Evolutionary conservation across 2,888 invertebrate genomes (phyloP).

Genomic region (Corythucha ciliata): DNA sequence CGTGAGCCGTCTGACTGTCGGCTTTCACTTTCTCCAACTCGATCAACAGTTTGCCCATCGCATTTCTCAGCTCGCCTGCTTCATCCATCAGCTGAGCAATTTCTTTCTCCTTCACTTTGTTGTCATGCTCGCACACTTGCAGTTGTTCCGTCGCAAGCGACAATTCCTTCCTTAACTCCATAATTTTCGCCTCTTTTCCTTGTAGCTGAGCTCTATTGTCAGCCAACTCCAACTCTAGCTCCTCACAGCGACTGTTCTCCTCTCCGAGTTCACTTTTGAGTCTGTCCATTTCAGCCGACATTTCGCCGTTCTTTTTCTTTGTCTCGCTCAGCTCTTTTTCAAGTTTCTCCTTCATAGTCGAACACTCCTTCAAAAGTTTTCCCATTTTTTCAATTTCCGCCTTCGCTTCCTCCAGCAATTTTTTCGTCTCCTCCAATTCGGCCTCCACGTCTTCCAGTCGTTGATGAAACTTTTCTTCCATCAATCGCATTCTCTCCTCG

Average conservation of each 20-base stretch:
- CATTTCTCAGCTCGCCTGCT: not conserved
- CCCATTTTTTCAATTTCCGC: conserved; percentile 20
- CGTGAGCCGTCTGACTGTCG: not conserved
- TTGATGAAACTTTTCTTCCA: not conserved
- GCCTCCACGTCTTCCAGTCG: conserved; percentile 1
- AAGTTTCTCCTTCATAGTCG: conserved; percentile 1
- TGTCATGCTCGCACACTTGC: no score
- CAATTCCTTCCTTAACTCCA: not conserved
- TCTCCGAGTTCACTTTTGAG: not conserved
- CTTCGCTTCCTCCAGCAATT: conserved; percentile 8
- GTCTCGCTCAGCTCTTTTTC: conserved; percentile 13
- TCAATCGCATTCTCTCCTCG: conserved; percentile 1
- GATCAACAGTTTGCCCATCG: not conserved
- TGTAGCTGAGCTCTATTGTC: conserved; percentile 5
- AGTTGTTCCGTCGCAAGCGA: not conserved
- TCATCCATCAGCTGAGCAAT: no score
- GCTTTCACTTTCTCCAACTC: not conserved
- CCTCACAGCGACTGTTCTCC: not conserved
- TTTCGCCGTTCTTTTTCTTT: conserved; percentile 6
- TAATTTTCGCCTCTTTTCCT: conserved; percentile 17
- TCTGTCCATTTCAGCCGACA: not conserved
- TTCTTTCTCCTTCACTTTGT: no score
- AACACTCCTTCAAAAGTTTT: conserved; percentile 3
- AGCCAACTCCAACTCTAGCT: not conserved
- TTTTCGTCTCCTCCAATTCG: conserved; percentile 7